phyloP scores from a whole-genome alignment of 2,888 invertebrate genomes.

The Drosophila subsilvestris region DNA sequence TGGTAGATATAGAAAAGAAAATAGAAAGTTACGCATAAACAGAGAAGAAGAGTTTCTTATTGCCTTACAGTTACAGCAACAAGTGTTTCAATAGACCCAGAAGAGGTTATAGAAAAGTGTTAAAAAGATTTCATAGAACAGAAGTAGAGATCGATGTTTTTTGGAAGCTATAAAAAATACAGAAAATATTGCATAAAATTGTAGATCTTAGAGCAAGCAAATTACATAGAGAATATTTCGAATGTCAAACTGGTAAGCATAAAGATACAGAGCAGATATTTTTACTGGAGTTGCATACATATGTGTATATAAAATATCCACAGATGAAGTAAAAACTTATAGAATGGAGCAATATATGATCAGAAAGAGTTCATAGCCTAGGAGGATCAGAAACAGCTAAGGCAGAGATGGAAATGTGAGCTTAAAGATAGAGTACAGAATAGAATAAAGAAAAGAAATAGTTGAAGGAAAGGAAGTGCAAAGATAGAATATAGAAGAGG shows the following conservation, averaged over 20 bases:
- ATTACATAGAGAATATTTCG: too few relatives aligned
- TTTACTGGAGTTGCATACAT: background rate
- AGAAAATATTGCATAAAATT: too few relatives aligned
- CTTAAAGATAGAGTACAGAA: constrained; percentile 1
- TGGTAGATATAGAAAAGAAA: background rate
- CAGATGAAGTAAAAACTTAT: background rate
- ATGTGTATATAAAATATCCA: background rate
- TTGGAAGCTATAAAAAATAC: too few relatives aligned
- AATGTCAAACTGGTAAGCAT: too few relatives aligned
- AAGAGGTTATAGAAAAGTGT: too few relatives aligned
- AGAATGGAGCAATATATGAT: background rate
- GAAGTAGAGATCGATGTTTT: too few relatives aligned
- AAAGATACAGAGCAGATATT: too few relatives aligned
- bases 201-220: too few relatives aligned
- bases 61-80: too few relatives aligned
- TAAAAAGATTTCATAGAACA: too few relatives aligned
- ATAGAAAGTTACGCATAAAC: background rate
- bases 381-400: background rate
- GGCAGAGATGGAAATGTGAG: background rate
- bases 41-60: too few relatives aligned
- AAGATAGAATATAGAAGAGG: background rate
- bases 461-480: background rate
- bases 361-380: background rate
- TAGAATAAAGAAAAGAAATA: background rate
- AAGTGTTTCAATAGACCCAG: too few relatives aligned